Conservation (phyloP, 2,888 invertebrate genomes). For the Oeneis ivallda region DNA sequence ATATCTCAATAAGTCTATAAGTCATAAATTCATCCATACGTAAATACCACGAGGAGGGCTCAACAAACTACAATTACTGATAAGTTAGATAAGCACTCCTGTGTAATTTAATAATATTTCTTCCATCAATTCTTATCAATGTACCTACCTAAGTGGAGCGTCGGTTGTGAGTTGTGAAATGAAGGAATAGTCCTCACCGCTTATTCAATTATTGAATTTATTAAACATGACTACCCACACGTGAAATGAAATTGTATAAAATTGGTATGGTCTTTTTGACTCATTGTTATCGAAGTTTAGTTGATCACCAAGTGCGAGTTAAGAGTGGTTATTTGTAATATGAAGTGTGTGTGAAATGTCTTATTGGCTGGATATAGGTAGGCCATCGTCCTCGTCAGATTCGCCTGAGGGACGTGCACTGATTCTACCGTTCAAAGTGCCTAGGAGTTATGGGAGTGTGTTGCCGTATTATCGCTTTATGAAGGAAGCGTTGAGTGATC, state of each 20-base stretch:
- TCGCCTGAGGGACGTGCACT: constrained; percentile 63
- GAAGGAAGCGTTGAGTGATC: constrained; percentile 69
- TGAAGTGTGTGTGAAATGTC: constrained; percentile 46
- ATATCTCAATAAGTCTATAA: not conserved
- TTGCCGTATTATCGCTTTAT: constrained; percentile 84
- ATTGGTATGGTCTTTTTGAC: not conserved
- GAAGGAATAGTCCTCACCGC: constrained; percentile 27
- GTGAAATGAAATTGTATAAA: not conserved
- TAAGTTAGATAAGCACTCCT: constrained; percentile 71
- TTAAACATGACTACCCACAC: constrained; percentile 32
- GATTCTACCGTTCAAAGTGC: constrained; percentile 65
- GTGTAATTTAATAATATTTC: constrained; percentile 50
- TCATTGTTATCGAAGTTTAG: not conserved
- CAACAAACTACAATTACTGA: constrained; percentile 60
- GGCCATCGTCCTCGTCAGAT: constrained; percentile 54
- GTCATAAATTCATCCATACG: constrained; percentile 14
- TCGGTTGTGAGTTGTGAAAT: constrained; percentile 36
- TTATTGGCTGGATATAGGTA: constrained; percentile 54
- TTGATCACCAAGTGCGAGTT: constrained; percentile 1
- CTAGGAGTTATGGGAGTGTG: constrained; percentile 83
- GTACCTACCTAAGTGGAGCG: constrained; percentile 50
- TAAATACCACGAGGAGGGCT: constrained; percentile 46
- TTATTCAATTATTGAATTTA: constrained; percentile 2
- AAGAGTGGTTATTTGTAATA: constrained; percentile 10
- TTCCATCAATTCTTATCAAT: constrained; percentile 70